Evolutionary conservation across 2,888 invertebrate genomes (phyloP).

Genomic region (Polydrusus tereticollis): DNA sequence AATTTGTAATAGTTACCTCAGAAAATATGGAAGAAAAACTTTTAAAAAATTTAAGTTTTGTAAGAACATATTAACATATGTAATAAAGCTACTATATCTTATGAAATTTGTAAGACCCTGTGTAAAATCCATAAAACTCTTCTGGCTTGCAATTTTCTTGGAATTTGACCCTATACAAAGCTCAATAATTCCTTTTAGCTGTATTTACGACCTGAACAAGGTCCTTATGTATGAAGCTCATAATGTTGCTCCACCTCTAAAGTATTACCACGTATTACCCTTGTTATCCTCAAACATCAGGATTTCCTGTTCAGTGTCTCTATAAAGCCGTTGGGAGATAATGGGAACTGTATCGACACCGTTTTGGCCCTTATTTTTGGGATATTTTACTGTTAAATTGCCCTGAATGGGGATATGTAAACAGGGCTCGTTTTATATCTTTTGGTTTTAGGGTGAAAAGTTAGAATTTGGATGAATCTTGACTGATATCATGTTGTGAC

Average conservation of each 20-base stretch:
- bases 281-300: neutral
- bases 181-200: neutral
- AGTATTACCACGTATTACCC: neutral
- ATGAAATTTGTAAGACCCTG: too few species aligned
- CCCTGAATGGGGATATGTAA: neutral
- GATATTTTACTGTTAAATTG: neutral
- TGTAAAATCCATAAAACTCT: neutral
- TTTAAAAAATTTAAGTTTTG: too few species aligned
- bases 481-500: too few species aligned
- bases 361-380: neutral
- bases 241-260: neutral
- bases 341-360: neutral
- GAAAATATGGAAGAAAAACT: too few species aligned
- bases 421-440: neutral
- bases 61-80: too few species aligned
- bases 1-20: too few species aligned
- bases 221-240: neutral
- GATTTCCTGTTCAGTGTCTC: conserved; percentile 1
- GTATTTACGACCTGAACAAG: neutral
- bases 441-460: neutral
- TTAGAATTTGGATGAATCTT: neutral
- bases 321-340: neutral
- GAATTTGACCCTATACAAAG: neutral
- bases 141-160: neutral
- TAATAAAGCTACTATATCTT: too few species aligned